phyloP scores from a whole-genome alignment of 2,113 vertebrate species.

The Girardinichthys multiradiatus region DNA sequence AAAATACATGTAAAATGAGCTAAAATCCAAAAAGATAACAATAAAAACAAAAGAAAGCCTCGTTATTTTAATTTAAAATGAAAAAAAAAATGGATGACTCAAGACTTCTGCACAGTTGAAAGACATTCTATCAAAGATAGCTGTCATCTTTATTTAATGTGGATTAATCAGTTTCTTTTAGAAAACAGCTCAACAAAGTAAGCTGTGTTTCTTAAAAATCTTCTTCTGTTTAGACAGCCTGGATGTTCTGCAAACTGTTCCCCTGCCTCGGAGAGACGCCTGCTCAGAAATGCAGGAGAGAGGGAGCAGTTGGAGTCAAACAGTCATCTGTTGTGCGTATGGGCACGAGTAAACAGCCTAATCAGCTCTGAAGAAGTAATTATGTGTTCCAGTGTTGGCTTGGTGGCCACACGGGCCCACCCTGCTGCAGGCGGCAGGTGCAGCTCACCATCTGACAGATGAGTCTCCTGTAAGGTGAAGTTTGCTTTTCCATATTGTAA shows the following conservation, averaged over 20 bases:
- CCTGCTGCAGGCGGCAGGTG: conserved; percentile 74
- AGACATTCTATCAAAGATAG: background rate
- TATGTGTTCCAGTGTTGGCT: conserved; percentile 48
- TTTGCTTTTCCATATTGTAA: no score
- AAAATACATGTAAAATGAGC: background rate
- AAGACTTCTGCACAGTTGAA: no score
- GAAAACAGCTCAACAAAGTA: background rate
- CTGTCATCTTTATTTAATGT: background rate
- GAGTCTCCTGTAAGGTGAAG: conserved; percentile 58
- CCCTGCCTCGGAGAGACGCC: background rate
- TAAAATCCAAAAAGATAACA: background rate
- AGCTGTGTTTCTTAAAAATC: background rate
- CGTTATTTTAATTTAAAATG: background rate
- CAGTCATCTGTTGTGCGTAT: conserved; percentile 69
- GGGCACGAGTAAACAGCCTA: conserved; percentile 69
- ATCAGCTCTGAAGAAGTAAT: conserved; percentile 67
- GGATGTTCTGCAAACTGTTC: background rate
- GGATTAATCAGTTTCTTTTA: background rate
- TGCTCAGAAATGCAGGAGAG: conserved; percentile 27
- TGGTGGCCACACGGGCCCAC: conserved; percentile 41
- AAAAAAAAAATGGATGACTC: background rate
- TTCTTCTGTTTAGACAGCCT: background rate
- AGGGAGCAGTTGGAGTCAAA: conserved; percentile 29
- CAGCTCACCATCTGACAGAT: conserved; percentile 65
- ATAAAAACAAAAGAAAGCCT: background rate